These are phyloP conservation scores for Xenotilapia flavipinnis DNA, from an alignment of 2,113 vertebrate species.

Conservation along the genomic window DNA sequence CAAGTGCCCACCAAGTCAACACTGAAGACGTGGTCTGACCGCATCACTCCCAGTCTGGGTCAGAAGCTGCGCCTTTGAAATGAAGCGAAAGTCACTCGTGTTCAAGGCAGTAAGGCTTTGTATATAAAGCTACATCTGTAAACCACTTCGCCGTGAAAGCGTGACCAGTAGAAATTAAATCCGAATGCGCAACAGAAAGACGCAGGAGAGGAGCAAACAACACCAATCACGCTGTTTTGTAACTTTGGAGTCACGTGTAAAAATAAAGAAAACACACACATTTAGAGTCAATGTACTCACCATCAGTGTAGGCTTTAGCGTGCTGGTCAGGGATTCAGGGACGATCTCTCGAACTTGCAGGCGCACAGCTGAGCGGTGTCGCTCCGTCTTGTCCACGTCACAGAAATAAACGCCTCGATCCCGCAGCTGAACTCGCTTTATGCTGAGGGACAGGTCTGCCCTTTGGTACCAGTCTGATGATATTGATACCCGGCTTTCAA, in stretches of 20 bases:
- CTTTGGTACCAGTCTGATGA: rapidly evolving
- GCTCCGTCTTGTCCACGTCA: rapidly evolving
- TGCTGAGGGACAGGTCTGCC: rapidly evolving
- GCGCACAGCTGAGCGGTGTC: neutral
- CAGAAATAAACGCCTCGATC: neutral
- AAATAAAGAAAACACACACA: rapidly evolving
- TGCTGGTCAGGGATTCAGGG: rapidly evolving
- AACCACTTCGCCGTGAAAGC: rapidly evolving
- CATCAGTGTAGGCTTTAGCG: neutral
- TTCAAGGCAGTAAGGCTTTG: too few relatives aligned
- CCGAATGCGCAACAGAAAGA: rapidly evolving
- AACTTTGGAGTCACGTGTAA: neutral
- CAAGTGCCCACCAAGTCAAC: too few relatives aligned
- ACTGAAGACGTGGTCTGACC: too few relatives aligned
- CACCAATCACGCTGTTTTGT: rapidly evolving
- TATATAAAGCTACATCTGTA: neutral
- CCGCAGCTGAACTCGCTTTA: rapidly evolving
- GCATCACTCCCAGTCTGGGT: too few relatives aligned
- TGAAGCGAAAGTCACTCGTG: too few relatives aligned
- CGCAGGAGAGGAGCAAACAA: rapidly evolving
- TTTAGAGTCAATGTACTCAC: neutral
- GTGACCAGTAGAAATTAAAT: rapidly evolving
- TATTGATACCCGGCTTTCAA: neutral
- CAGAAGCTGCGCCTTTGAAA: too few relatives aligned
- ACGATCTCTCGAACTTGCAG: rapidly evolving